Evolutionary conservation across 2,797 vertebrate species (phyloP).

Genomic region (Miichthys miiuy): DNA sequence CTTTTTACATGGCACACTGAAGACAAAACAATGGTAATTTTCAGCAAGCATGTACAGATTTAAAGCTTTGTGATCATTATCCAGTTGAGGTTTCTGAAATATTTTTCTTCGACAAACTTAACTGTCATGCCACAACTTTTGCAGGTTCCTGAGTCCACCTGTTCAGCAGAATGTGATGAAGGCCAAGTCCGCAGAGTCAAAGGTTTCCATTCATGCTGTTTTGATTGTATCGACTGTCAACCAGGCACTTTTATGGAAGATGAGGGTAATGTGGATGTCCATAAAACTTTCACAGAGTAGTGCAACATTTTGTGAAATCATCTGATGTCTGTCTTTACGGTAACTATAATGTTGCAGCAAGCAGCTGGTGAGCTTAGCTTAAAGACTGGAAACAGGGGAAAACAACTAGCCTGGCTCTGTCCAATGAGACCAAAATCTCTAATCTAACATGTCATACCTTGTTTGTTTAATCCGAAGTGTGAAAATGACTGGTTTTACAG

Average conservation of each 20-base stretch:
- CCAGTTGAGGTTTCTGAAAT: background rate
- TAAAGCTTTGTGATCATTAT: background rate
- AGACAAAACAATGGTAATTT: constrained; percentile 71
- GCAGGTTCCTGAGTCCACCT: constrained; percentile 89
- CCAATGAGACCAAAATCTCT: background rate
- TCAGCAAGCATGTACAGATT: background rate
- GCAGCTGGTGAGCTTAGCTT: background rate
- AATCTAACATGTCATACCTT: background rate
- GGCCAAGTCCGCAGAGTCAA: constrained; percentile 90
- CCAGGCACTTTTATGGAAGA: constrained; percentile 85
- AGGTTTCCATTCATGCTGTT: constrained; percentile 94
- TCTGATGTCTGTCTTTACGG: background rate
- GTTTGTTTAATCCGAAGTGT: background rate
- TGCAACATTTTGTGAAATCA: background rate
- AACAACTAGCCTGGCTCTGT: background rate
- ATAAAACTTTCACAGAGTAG: background rate
- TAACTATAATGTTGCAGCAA: constrained; percentile 1
- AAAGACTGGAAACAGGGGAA: background rate
- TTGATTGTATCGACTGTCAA: constrained; percentile 90
- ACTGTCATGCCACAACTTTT: constrained; percentile 17
- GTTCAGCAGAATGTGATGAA: constrained; percentile 83
- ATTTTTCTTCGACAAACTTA: background rate
- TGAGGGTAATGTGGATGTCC: constrained; percentile 77
- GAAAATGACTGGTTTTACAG: background rate
- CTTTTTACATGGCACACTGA: constrained; percentile 81